Percentiles rank a stretch among this genome's conserved stretches.
Conservation (phyloP, 2,113 vertebrate genomes). For the Scytalopus superciliaris region DNA sequence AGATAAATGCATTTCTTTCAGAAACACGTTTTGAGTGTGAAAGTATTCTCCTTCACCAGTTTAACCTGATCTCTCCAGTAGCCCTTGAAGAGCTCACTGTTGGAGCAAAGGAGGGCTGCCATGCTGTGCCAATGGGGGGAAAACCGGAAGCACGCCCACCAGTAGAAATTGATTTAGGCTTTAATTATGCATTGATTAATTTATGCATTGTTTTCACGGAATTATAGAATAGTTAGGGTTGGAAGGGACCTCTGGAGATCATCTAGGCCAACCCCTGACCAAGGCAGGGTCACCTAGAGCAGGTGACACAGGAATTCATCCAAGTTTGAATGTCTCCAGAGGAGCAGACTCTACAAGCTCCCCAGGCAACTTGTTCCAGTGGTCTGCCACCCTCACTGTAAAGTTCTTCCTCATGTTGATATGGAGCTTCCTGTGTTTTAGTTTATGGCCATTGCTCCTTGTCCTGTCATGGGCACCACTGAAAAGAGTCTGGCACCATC, state of each 20-base stretch:
- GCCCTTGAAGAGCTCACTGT: not conserved
- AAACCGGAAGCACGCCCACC: not conserved
- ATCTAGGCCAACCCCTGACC: not conserved
- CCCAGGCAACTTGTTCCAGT: rapidly evolving
- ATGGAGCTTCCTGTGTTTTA: not conserved
- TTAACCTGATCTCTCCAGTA: not conserved
- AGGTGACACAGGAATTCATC: not conserved
- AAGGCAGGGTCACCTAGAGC: not conserved
- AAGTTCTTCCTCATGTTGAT: not conserved
- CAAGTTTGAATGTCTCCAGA: not conserved
- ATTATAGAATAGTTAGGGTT: not conserved
- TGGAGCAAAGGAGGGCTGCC: not conserved
- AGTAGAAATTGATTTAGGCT: not conserved
- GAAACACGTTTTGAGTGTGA: not conserved
- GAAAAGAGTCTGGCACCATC: not conserved
- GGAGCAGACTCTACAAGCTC: not conserved
- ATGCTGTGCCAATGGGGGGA: not conserved
- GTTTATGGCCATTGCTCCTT: not conserved
- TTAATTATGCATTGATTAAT: not conserved
- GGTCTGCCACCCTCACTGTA: not conserved
- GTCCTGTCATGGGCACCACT: not conserved
- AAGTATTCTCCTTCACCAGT: not conserved
- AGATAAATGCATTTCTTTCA: not conserved
- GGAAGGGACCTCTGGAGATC: not conserved
- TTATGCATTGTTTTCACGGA: not conserved